phyloP scores from a whole-genome alignment of 2,113 vertebrate genomes.

The Donacobius atricapilla region DNA sequence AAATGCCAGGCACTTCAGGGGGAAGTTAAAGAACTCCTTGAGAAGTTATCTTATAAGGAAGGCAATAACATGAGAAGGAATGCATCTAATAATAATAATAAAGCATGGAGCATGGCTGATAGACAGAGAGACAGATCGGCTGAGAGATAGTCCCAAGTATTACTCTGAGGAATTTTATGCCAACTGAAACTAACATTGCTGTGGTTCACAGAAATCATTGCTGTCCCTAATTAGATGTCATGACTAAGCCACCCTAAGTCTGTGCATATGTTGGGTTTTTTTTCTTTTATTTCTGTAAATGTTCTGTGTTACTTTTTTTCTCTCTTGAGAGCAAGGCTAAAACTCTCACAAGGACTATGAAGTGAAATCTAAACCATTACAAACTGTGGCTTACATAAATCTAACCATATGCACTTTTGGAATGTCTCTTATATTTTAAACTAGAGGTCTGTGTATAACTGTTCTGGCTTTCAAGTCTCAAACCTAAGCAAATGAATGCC shows the following conservation, averaged over 20 bases:
- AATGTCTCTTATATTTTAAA: slow-evolving; percentile 13
- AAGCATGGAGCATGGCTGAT: background rate
- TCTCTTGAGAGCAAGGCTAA: slow-evolving; percentile 10
- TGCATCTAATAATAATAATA: background rate
- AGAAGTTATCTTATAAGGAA: background rate
- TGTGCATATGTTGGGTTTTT: background rate
- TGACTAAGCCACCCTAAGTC: slow-evolving; percentile 27
- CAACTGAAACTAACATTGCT: slow-evolving; percentile 12
- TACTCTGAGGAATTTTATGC: slow-evolving; percentile 28
- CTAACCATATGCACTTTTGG: slow-evolving; percentile 16
- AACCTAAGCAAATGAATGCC: background rate
- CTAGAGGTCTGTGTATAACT: background rate
- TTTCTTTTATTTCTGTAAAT: background rate
- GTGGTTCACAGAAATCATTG: slow-evolving; percentile 31
- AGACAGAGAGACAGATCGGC: slow-evolving; percentile 35
- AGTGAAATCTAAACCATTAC: slow-evolving; percentile 43
- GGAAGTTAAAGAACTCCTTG: background rate
- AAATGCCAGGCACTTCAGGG: background rate
- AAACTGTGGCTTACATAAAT: slow-evolving; percentile 34
- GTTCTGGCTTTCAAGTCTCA: background rate
- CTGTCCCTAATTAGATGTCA: slow-evolving; percentile 33
- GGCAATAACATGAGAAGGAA: slow-evolving; percentile 2
- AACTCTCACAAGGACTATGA: slow-evolving; percentile 30
- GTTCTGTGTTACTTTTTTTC: background rate
- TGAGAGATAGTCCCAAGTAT: background rate